These are phyloP conservation scores for Brachionus plicatilis DNA, from an alignment of 1,140 invertebrate species.

Conservation along the genomic window DNA sequence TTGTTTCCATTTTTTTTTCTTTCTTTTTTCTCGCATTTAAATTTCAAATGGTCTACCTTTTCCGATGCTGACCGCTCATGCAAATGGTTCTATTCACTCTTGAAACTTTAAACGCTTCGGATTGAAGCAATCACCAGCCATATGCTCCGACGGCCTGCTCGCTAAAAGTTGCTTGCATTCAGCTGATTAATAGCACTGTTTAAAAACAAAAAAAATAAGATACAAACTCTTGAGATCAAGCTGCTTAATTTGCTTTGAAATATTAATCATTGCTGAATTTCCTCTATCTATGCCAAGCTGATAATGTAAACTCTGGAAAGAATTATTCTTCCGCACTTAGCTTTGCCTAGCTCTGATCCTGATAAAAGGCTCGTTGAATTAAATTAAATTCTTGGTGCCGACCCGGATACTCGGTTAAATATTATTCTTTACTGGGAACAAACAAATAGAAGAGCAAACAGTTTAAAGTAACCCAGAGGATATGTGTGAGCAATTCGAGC, in stretches of 20 bases:
- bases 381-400: background rate
- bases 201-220: background rate
- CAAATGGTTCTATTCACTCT: constrained; percentile 24
- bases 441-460: background rate
- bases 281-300: background rate
- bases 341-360: background rate
- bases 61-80: background rate
- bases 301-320: background rate
- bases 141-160: background rate
- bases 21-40: background rate
- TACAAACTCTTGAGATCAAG: background rate
- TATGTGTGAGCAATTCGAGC: background rate
- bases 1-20: constrained; percentile 13
- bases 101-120: background rate
- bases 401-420: background rate
- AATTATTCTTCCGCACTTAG: background rate
- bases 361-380: background rate
- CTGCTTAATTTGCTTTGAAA: background rate
- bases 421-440: background rate
- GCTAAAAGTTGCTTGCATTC: background rate
- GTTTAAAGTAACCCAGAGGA: background rate
- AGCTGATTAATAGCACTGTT: background rate
- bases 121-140: background rate
- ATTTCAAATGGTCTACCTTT: background rate
- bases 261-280: background rate